Conservation (phyloP, 2,113 vertebrate species). For the Eudyptes chrysolophus region DNA sequence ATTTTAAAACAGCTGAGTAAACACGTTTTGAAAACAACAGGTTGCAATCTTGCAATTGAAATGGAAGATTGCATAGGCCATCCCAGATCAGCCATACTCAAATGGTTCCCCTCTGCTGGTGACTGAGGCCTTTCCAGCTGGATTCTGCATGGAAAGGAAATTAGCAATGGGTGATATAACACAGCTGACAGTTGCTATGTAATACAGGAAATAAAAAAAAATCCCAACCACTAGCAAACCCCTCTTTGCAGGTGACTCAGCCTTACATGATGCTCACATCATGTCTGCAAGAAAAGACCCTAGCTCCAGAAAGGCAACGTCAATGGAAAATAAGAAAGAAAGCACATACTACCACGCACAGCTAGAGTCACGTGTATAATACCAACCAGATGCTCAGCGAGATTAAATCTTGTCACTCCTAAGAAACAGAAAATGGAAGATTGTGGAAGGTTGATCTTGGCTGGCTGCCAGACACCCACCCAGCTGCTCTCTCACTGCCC, state of each 20-base stretch:
- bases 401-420: not conserved
- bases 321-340: not conserved
- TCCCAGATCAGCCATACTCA: not conserved
- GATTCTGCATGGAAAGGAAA: not conserved
- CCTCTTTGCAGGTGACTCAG: not conserved
- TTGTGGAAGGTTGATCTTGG: not conserved
- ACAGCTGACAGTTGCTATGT: not conserved
- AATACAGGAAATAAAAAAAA: not conserved
- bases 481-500: not conserved
- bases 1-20: not conserved
- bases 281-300: not conserved
- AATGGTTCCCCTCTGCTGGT: not conserved
- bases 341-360: not conserved
- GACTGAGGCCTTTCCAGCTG: not conserved
- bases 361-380: fast-evolving
- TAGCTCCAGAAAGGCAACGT: not conserved
- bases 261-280: not conserved
- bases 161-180: not conserved
- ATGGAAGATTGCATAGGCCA: not conserved
- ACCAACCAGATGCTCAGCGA: not conserved
- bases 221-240: not conserved
- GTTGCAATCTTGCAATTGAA: not conserved
- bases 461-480: not conserved
- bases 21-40: fast-evolving
- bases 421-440: not conserved